Evolutionary conservation across 2,888 invertebrate species (phyloP).

Genomic region (Lydus trimaculatus): DNA sequence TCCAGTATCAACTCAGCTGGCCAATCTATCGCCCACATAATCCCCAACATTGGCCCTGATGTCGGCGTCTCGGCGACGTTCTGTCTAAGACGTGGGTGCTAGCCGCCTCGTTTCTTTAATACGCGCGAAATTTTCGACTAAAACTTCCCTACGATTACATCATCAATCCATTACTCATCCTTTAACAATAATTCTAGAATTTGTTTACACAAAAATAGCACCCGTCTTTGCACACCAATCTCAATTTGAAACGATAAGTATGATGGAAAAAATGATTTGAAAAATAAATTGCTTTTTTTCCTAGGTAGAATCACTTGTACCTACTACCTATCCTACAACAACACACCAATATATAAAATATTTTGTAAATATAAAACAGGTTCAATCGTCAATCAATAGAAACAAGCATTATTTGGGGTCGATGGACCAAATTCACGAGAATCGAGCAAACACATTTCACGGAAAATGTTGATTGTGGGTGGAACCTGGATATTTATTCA

Average conservation of each 20-base stretch:
- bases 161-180: slow-evolving; percentile 17
- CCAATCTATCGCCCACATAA: slow-evolving; percentile 27
- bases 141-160: not conserved
- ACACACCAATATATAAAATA: not conserved
- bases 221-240: not conserved
- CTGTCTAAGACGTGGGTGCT: slow-evolving; percentile 39
- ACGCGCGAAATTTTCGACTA: slow-evolving; percentile 12
- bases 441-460: not conserved
- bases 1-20: slow-evolving; percentile 22
- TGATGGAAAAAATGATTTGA: not conserved
- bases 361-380: not conserved
- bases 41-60: slow-evolving; percentile 32
- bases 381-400: not conserved
- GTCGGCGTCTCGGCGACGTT: slow-evolving; percentile 34
- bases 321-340: no score
- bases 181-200: slow-evolving; percentile 4
- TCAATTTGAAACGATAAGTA: no score
- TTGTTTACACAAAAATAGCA: slow-evolving; percentile 3
- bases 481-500: slow-evolving; percentile 1
- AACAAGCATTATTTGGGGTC: not conserved
- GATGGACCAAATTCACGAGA: not conserved
- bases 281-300: no score
- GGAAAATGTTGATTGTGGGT: not conserved
- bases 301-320: no score
- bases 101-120: slow-evolving; percentile 31